Evolutionary conservation across 1,140 invertebrate genomes (phyloP).

Genomic region (Drosophila lowei): DNA sequence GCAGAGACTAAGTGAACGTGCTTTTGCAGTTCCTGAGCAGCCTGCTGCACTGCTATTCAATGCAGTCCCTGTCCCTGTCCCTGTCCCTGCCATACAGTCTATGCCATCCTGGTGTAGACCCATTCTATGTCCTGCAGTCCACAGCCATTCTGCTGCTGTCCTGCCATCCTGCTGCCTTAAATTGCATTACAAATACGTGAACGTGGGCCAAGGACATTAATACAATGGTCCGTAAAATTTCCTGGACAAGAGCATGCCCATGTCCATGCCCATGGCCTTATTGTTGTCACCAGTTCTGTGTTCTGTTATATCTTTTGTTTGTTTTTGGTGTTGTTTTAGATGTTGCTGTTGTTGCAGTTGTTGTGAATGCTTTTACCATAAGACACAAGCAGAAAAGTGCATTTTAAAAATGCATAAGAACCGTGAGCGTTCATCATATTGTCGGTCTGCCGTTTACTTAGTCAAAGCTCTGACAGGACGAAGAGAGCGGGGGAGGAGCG

Average conservation of each 20-base stretch:
- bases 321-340: constrained; percentile 25
- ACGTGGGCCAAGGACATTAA: constrained; percentile 66
- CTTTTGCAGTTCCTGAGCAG: constrained; percentile 21
- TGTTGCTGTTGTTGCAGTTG: constrained; percentile 55
- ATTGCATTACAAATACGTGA: constrained; percentile 67
- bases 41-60: constrained; percentile 1
- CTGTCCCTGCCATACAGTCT: neutral
- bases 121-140: no score
- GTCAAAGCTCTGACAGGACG: constrained; percentile 7
- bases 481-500: neutral
- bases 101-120: constrained; percentile 16
- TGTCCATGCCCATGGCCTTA: constrained; percentile 26
- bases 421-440: constrained; percentile 66
- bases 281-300: constrained; percentile 29
- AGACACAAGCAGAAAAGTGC: constrained; percentile 69
- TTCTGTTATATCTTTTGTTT: constrained; percentile 17
- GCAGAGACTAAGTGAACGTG: constrained; percentile 44
- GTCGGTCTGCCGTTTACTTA: constrained; percentile 56
- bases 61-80: neutral
- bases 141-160: no score
- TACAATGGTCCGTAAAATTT: constrained; percentile 74
- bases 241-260: constrained; percentile 32
- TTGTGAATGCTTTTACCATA: constrained; percentile 69
- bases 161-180: constrained; percentile 36
- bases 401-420: constrained; percentile 76